Base-by-base conservation (phyloP, 1,140 invertebrate species). In the Scylla paramamosain region DNA sequence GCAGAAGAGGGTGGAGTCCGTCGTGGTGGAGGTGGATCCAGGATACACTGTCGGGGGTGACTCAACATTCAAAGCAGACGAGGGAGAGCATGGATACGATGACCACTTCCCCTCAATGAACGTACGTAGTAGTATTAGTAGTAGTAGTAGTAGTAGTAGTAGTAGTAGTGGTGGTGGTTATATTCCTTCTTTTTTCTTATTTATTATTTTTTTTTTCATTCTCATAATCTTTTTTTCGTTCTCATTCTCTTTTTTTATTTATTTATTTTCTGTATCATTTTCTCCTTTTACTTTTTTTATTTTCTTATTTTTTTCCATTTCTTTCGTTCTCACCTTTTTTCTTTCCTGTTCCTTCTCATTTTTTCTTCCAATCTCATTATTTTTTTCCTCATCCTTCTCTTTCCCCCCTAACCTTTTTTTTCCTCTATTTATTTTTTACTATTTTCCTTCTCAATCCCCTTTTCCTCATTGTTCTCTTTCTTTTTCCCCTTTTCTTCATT, bases 41-140 rank as follows among this genome's bases (percentile, higher is more conserved):
- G 92, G 92, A 8, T 93, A 86, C 39, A 29, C 92, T 10, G 92
- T 93, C 82, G 92, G 67, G 14, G 92, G 82, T 0, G 92, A 93
- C 46, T 28, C 25, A 0, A 46, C 77, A 31, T 93, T 93, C 39
- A n/a, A 39, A 14, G 31, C 92, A 16, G 92, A 93, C n/a, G 28
- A 39, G 0, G 92, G 92, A n/a, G 92, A 93, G 86, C 92, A 93
- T 48, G 92, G 92, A 14, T 93, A 93, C 45, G 92, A 93, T 59
- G 84, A 86, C 6, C 77, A 48, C 82, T 93, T 93, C 29, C 82
- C 67, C 6, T n/a, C 29, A 0, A 93, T 93, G 92, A 93, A 93
- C 86, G 92, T 92, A 25, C 39, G 91, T 92, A 28, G 16, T 31
- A 20, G 67, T 59, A 8, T 2, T 59, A 8, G 52, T 59, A 8